phyloP scores from a whole-genome alignment of 1,140 invertebrate species.

The Harpegnathos saltator region DNA sequence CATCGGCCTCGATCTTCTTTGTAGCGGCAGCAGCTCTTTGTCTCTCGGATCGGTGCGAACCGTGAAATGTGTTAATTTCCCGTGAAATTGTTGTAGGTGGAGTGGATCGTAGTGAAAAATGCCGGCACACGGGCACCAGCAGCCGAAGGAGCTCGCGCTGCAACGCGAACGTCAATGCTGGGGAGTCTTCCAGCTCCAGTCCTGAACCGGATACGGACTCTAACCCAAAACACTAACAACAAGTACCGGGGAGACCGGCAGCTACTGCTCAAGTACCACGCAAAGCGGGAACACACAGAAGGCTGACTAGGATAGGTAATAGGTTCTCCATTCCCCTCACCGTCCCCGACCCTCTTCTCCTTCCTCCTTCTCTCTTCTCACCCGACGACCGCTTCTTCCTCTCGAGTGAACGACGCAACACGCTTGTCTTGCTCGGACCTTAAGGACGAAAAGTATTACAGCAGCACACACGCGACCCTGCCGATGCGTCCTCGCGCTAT shows the following conservation, averaged over 20 bases:
- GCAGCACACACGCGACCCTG: neutral
- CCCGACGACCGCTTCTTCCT: neutral
- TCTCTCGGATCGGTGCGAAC: neutral
- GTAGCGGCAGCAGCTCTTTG: too few relatives aligned
- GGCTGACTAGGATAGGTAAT: conserved; percentile 85
- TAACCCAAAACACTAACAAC: conserved; percentile 81
- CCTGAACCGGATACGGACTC: conserved; percentile 84
- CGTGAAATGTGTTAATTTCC: conserved; percentile 59
- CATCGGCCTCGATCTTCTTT: too few relatives aligned
- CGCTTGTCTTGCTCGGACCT: conserved; percentile 70
- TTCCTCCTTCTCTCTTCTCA: conserved; percentile 40
- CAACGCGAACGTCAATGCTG: conserved; percentile 83
- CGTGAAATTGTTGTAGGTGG: conserved; percentile 82
- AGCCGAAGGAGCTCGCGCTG: conserved; percentile 83
- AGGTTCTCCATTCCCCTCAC: conserved; percentile 69
- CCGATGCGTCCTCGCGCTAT: neutral
- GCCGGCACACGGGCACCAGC: conserved; percentile 82
- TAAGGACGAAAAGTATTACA: conserved; percentile 69
- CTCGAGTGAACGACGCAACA: conserved; percentile 34
- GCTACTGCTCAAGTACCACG: conserved; percentile 85
- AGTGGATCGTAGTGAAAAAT: conserved; percentile 84
- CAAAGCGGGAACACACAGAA: conserved; percentile 85
- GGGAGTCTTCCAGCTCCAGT: conserved; percentile 84
- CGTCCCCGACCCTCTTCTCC: conserved; percentile 44
- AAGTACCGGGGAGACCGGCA: conserved; percentile 81